Evolutionary conservation across 2,888 invertebrate species (phyloP), one percentile per base, ranked within the genome.

Genomic region (Meandrusa payeni): DNA sequence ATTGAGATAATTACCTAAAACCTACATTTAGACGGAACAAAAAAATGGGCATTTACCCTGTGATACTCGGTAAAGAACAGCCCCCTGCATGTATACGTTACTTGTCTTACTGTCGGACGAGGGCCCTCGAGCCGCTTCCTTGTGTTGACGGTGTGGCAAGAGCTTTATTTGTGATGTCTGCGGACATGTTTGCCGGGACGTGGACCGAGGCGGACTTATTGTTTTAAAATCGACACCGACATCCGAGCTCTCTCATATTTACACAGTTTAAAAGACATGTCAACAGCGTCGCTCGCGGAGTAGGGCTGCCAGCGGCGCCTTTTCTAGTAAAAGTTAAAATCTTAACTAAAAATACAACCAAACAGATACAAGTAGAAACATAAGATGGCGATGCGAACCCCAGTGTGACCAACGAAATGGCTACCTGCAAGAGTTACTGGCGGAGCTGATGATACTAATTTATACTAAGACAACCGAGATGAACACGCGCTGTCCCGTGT

Each of bases 261-360:
- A 72, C 76, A 63, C 71, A 72, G 79, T 78, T 82, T 82, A 73
- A 80, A 80, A 81, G 71, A 78, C 72, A 70, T 69, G 76, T 70
- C 74, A 71, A 68, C 75, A 68, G 48, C 54, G 48, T 52, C 41
- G 47, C 39, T 39, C 10, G 7, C 1, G 2, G n/a, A 1, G 6
- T 47, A 72, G 73, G 73, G 74, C 37, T 72, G 65, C 0, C 54
- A 22, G 6, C n/a, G n/a, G n/a, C n/a, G n/a, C n/a, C n/a, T n/a
- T n/a, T n/a, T n/a, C n/a, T n/a, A n/a, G n/a, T n/a, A n/a, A n/a
- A n/a, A n/a, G n/a, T n/a, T n/a, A n/a, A n/a, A n/a, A n/a, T n/a
- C n/a, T n/a, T n/a, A n/a, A n/a, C n/a, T n/a, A n/a, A n/a, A n/a
- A n/a, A n/a, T n/a, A n/a, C n/a, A n/a, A n/a, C n/a, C n/a, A n/a